Conservation (phyloP, 2,113 vertebrate genomes). For the Panurus biarmicus region DNA sequence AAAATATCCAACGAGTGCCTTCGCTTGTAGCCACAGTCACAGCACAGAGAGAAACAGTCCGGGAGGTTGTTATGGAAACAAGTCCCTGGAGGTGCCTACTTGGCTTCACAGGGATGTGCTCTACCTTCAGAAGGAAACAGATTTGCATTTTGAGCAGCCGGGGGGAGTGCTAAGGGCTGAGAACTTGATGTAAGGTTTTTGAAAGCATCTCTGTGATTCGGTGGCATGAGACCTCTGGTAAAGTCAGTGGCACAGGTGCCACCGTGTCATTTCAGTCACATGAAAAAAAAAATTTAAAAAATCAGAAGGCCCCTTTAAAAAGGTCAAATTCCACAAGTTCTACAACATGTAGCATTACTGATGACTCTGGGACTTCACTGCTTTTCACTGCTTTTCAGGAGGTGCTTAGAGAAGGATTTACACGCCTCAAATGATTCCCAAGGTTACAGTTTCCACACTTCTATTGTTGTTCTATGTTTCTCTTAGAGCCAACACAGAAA, state of each 20-base stretch:
- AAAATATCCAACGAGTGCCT: neutral
- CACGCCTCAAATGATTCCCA: neutral
- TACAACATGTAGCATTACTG: neutral
- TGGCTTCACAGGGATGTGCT: slow-evolving; percentile 59
- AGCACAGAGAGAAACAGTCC: slow-evolving; percentile 71
- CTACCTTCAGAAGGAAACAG: slow-evolving; percentile 50
- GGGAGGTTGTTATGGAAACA: slow-evolving; percentile 91
- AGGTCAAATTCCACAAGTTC: neutral
- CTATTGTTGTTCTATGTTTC: neutral
- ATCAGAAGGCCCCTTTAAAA: neutral
- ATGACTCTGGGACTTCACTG: neutral
- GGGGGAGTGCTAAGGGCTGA: neutral
- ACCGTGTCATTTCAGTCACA: neutral
- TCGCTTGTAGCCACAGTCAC: slow-evolving; percentile 54
- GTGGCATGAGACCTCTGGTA: rapidly evolving
- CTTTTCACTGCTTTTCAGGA: neutral
- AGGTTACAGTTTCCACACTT: neutral
- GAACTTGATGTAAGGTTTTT: neutral
- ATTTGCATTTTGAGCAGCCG: neutral
- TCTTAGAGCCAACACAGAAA: neutral
- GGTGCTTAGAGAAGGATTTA: neutral
- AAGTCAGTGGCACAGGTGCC: neutral
- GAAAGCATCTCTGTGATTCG: neutral
- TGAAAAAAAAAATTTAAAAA: neutral
- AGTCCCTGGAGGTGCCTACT: slow-evolving; percentile 62